Base-by-base conservation (phyloP, 2,113 vertebrate species). In the Verasper variegatus region DNA sequence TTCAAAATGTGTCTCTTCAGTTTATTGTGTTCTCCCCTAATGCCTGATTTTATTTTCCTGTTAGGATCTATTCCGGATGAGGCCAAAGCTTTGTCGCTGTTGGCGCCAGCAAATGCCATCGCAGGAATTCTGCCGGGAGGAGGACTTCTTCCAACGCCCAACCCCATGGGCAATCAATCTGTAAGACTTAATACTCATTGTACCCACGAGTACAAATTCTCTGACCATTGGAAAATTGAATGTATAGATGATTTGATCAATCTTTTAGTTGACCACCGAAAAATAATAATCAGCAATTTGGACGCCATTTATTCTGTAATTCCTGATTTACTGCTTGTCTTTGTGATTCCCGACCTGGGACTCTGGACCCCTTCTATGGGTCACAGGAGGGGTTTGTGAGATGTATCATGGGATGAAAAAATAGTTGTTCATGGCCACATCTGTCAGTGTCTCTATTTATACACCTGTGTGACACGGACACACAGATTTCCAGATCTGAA, bases 51-150 rank as follows among this genome's bases (percentile, higher is more conserved):
- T 94, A 76, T 96, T 95, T 96, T 92, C 92, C 95, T 96, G 91
- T 3, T 96, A 99, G 98, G 97, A 95, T 96, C 97, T 85, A 99
- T 99, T 95, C 98, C 98, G 92, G 98, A 99, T 93, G 98, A 99
- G 95, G 95, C 97, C 90, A 99, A 99, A 94, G 97, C 97, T 94
- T 95, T 99, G 95, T 97, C 98, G 93, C 95, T 99, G 93, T 89
- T 99, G 96, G 97, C 97, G 85, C 98, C 98, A 92, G 97, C 98
- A 90, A 99, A 98, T 89, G 97, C 97, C 91, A 96, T 99, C 89
- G 97, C 98, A 92, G 97, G 98, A 89, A 95, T 98, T 91, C 95
- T 99, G 92, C 98, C 98, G 2, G 98, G 97, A 86, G 98, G 97
- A 89, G 98, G 97, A 88, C 97, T 99, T 91, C 97, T 99, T 82